phyloP scores from a whole-genome alignment of 2,113 vertebrate species.

The Nothoprocta pentlandii region DNA sequence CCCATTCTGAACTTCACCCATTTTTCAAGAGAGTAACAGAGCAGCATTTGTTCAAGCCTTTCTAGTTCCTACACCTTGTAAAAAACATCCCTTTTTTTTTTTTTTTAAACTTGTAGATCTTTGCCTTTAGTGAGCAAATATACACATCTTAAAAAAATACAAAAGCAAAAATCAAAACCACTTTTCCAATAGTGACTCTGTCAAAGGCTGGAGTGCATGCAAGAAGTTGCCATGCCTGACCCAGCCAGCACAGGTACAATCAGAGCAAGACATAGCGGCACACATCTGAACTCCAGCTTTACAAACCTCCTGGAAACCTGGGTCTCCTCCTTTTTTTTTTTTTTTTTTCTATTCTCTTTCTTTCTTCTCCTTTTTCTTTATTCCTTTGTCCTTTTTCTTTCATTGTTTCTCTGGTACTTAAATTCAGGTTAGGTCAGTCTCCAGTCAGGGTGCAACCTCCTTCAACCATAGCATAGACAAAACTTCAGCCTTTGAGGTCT shows the following conservation, averaged over 20 bases:
- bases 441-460: neutral
- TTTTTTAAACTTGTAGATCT: neutral
- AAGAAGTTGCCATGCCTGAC: neutral
- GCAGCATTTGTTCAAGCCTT: conserved; percentile 54
- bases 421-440: neutral
- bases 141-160: neutral
- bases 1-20: neutral
- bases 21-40: conserved; percentile 27
- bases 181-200: neutral
- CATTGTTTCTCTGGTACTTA: neutral
- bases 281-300: neutral
- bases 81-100: neutral
- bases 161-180: neutral
- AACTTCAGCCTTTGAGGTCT: neutral
- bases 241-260: neutral
- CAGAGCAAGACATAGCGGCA: neutral
- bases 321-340: neutral
- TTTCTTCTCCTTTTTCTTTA: neutral
- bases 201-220: neutral
- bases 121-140: neutral
- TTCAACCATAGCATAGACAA: neutral
- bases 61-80: neutral
- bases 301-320: neutral
- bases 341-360: neutral
- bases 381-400: neutral